A percentile compares a stretch with the other conserved stretches of the same genome.
These are phyloP conservation scores for Coturnix japonica DNA, from an alignment of 2,113 vertebrate species.

Conservation along the genomic window DNA sequence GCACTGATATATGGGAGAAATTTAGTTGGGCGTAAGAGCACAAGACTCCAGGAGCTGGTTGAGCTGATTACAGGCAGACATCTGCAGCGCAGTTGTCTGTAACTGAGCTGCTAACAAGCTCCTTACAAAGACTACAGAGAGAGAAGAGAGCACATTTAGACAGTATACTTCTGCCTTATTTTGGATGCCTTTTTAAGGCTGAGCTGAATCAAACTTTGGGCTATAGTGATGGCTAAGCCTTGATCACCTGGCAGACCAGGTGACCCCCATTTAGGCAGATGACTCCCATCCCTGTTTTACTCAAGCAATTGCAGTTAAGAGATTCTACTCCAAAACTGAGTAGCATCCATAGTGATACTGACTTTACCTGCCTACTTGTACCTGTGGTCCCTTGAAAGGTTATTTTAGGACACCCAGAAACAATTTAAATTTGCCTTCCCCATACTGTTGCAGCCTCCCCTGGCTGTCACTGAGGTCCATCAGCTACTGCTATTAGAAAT, in stretches of 20 bases:
- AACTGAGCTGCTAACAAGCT: neutral
- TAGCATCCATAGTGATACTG: accelerated
- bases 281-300: neutral
- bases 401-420: neutral
- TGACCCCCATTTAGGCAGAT: neutral
- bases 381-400: neutral
- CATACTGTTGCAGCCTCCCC: neutral
- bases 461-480: neutral
- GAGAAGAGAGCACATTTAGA: neutral
- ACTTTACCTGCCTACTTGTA: neutral
- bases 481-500: conserved; percentile 11
- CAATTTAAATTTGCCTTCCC: neutral
- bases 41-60: neutral
- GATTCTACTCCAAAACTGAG: neutral
- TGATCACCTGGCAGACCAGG: neutral
- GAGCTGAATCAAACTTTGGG: neutral
- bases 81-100: neutral
- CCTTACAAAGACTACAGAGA: neutral
- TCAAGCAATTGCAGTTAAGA: neutral
- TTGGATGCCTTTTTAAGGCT: neutral
- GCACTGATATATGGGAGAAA: conserved; percentile 1
- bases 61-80: neutral
- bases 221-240: neutral
- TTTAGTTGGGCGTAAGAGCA: neutral
- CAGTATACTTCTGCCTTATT: neutral